Evolutionary conservation across 2,888 invertebrate genomes (phyloP).

Genomic region (Microctonus brassicae): DNA sequence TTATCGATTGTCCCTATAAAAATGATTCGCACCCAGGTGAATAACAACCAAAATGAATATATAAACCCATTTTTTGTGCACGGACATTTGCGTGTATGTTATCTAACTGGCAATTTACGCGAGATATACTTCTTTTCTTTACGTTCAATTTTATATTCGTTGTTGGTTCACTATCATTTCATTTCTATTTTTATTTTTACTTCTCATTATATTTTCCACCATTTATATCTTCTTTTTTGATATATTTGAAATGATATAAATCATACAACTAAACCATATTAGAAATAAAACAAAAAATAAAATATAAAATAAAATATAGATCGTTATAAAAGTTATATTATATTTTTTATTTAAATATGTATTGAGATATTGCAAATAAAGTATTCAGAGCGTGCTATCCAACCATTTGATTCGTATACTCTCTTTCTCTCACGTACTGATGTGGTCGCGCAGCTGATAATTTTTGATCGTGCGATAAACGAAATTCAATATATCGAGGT

Average conservation of each 20-base stretch:
- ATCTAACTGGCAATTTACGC: constrained; percentile 13
- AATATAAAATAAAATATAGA: not conserved
- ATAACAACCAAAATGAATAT: constrained; percentile 52
- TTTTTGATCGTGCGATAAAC: constrained; percentile 56
- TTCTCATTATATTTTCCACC: not conserved
- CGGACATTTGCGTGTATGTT: constrained; percentile 22
- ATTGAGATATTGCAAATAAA: not conserved
- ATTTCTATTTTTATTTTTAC: too few species aligned
- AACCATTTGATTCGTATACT: constrained; percentile 30
- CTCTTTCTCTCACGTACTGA: constrained; percentile 5
- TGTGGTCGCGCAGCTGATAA: constrained; percentile 48
- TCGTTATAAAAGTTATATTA: not conserved
- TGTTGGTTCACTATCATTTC: not conserved
- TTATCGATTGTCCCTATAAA: constrained; percentile 50
- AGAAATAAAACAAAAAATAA: not conserved
- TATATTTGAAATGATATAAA: not conserved
- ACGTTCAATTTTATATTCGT: not conserved
- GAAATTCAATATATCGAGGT: constrained; percentile 64
- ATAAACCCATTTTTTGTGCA: constrained; percentile 27
- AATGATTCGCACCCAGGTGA: constrained; percentile 55
- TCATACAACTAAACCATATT: not conserved
- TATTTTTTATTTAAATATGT: not conserved
- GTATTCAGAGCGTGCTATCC: constrained; percentile 19
- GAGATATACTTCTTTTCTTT: constrained; percentile 21
- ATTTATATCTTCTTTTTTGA: not conserved